Evolutionary conservation across 30 jellyfish, hydroid and myxozoan species (phyloP), one percentile per base, ranked within the genome.

Genomic region (Cassiopea xamachana): DNA sequence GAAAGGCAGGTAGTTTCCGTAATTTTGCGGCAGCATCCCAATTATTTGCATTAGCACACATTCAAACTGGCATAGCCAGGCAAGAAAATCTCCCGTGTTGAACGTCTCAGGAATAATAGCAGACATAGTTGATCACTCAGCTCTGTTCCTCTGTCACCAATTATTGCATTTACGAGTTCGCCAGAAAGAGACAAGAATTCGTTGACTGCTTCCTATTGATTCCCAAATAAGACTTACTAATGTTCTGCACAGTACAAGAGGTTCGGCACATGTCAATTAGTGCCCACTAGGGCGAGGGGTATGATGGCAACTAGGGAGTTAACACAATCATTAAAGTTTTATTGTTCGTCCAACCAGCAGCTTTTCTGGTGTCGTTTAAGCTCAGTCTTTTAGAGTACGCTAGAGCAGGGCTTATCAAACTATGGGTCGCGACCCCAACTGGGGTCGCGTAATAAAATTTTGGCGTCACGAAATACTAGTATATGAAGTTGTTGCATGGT

Each of bases 61-160:
- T 44, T 86, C 88, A 47, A 73, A 73, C 46, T 74, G 73, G 67
- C 82, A 87, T 27, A 75, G 93, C 93, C 93, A 86, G 46, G 88
- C 68, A 10, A 60, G 81, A 81, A 86, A 72, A 86, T 86, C 87
- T 10, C 93, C 88, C 59, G 81, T 7, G 17, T 76, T 74, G 64
- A 86, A 86, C 64, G 50, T 86, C 49, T 86, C 87, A 16, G 93
- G 93, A 13, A 75, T 2, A 68, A 83, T 46, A 19, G 91, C 27
- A 27, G 91, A 73, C 92, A 92, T 10, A 73, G 1, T 77, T 39
- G 86, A 48, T 46, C 49, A 18, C 86, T 77, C 72, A n/a, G 72
- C 86, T 50, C 72, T 77, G 86, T 77, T 14, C 86, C 72, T 48
- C 86, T 50, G 86, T 77, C 86, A 77, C 86, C 86, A 77, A 7